Conservation (phyloP, 2,113 vertebrate genomes). For the Prunella himalayana region DNA sequence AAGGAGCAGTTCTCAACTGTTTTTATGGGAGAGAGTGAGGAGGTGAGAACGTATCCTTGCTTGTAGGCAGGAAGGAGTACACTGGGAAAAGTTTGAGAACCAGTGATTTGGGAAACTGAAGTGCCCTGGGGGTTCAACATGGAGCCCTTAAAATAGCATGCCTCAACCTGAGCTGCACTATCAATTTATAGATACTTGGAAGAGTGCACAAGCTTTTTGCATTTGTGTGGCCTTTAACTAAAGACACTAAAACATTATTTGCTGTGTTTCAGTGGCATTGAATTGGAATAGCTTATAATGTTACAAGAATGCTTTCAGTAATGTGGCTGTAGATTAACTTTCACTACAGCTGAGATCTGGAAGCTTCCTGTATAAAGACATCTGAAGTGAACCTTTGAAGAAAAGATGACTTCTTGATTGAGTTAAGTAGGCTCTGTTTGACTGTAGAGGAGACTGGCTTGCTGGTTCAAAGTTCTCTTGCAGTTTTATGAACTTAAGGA, state of each 20-base stretch:
- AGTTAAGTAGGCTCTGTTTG: background rate
- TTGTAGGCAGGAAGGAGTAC: background rate
- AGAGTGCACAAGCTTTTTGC: background rate
- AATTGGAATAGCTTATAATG: background rate
- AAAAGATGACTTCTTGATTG: background rate
- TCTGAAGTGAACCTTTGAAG: background rate
- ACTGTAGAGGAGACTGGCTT: background rate
- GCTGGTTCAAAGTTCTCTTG: background rate
- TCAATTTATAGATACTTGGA: constrained; percentile 15
- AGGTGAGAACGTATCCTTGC: background rate
- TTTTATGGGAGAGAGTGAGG: background rate
- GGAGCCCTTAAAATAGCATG: background rate
- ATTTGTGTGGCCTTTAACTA: background rate
- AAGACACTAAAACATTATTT: constrained; percentile 16
- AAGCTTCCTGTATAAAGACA: constrained; percentile 16
- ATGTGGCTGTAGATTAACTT: constrained; percentile 28
- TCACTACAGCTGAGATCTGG: background rate
- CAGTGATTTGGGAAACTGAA: background rate
- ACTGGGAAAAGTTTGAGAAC: background rate
- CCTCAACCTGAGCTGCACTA: constrained; percentile 24
- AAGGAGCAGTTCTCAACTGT: background rate
- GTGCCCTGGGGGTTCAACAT: background rate
- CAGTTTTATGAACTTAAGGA: background rate
- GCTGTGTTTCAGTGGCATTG: constrained; percentile 21
- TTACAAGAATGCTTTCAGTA: constrained; percentile 9